Evolutionary conservation across 2,113 vertebrate species (phyloP).

Genomic region (Aptenodytes patagonicus): DNA sequence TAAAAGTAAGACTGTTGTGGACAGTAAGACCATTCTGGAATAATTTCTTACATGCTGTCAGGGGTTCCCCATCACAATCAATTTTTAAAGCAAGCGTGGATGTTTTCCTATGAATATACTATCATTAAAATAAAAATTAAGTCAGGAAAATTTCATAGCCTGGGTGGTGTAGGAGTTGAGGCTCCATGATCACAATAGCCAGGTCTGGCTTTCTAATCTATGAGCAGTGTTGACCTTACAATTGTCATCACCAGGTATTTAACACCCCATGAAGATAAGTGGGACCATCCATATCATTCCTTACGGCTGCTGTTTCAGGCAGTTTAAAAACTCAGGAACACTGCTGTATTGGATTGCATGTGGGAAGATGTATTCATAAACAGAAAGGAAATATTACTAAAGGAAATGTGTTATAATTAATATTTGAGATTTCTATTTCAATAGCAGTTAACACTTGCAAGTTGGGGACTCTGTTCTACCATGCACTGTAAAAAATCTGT

Average conservation of each 20-base stretch:
- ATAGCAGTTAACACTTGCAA: not conserved
- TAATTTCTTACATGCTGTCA: not conserved
- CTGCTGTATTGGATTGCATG: not conserved
- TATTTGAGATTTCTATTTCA: not conserved
- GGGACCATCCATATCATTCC: not conserved
- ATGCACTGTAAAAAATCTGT: not conserved
- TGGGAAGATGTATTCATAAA: not conserved
- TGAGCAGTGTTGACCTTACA: not conserved
- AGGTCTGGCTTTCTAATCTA: not conserved
- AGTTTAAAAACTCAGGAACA: slow-evolving; percentile 5
- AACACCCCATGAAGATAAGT: not conserved
- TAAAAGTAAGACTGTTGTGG: not conserved
- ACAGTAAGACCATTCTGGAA: not conserved
- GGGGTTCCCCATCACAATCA: not conserved
- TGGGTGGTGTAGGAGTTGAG: not conserved
- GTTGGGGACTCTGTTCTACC: not conserved
- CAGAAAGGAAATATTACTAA: not conserved
- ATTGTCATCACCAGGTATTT: not conserved
- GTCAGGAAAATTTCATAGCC: not conserved
- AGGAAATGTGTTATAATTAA: not conserved
- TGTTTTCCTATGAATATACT: not conserved
- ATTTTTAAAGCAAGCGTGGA: not conserved
- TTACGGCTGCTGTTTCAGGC: not conserved
- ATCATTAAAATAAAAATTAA: not conserved
- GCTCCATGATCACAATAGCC: not conserved